Evolutionary conservation across 2,113 vertebrate species (phyloP).

Genomic region (Ascaphus truei): DNA sequence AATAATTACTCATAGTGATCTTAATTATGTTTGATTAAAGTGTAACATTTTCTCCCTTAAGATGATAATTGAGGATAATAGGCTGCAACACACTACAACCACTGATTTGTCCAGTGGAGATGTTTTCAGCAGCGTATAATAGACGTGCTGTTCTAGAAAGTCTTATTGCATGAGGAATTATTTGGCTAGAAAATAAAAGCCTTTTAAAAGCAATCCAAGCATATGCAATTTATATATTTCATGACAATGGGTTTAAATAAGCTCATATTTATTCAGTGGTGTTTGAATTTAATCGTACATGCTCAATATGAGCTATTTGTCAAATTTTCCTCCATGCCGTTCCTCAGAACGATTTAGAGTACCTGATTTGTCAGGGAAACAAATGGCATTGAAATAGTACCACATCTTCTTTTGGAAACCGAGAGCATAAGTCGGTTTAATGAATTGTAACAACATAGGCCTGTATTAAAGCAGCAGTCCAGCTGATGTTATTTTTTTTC

Average conservation of each 20-base stretch:
- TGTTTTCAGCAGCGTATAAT: conserved; percentile 22
- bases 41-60: conserved; percentile 7
- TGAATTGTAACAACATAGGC: no score
- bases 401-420: no score
- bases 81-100: conserved; percentile 11
- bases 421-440: no score
- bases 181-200: conserved; percentile 1
- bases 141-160: conserved; percentile 11
- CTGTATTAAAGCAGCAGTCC: no score
- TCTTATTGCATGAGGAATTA: conserved; percentile 5
- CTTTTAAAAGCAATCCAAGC: conserved; percentile 4
- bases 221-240: neutral
- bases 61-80: conserved; percentile 26
- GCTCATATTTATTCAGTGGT: no score
- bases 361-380: no score
- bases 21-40: conserved; percentile 14
- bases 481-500: no score
- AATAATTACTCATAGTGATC: conserved; percentile 25
- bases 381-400: no score
- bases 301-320: no score
- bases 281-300: no score
- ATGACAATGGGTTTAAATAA: conserved; percentile 14
- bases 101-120: conserved; percentile 32
- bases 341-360: no score
- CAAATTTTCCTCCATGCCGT: no score